Evolutionary conservation across 2,113 vertebrate species (phyloP).

Genomic region (Prionailurus viverrinus): DNA sequence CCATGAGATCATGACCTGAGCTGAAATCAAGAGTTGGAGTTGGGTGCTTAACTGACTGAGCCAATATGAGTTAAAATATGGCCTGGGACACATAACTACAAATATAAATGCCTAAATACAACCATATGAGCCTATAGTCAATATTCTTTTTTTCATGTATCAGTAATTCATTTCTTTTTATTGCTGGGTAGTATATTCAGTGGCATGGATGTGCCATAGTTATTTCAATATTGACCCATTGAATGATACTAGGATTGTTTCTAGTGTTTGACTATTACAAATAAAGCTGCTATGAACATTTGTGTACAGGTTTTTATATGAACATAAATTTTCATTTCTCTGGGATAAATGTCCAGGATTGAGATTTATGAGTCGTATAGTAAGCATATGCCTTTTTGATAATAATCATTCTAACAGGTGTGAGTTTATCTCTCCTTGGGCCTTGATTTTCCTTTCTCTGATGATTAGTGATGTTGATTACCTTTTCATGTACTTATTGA

Average conservation of each 20-base stretch:
- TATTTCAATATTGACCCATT: neutral
- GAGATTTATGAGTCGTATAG: neutral
- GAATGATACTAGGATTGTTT: neutral
- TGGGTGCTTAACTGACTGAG: too few species aligned
- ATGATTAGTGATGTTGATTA: neutral
- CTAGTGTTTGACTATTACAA: neutral
- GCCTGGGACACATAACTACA: neutral
- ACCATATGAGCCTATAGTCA: neutral
- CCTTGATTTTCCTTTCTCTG: neutral
- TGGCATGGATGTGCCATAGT: neutral
- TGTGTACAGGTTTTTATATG: neutral
- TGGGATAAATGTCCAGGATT: neutral
- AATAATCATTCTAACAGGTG: neutral
- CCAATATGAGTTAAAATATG: neutral
- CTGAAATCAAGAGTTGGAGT: too few species aligned
- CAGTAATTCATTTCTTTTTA: neutral
- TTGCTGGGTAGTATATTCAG: neutral
- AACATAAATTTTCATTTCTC: neutral
- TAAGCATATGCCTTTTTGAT: neutral
- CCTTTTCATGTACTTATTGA: neutral
- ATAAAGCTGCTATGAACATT: neutral
- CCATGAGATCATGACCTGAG: too few species aligned
- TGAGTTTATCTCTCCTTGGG: neutral
- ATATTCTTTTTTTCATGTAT: neutral
- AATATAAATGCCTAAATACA: neutral